Conservation (phyloP, 92 coral and sea anemone species). For the Palythoa caribaeorum region DNA sequence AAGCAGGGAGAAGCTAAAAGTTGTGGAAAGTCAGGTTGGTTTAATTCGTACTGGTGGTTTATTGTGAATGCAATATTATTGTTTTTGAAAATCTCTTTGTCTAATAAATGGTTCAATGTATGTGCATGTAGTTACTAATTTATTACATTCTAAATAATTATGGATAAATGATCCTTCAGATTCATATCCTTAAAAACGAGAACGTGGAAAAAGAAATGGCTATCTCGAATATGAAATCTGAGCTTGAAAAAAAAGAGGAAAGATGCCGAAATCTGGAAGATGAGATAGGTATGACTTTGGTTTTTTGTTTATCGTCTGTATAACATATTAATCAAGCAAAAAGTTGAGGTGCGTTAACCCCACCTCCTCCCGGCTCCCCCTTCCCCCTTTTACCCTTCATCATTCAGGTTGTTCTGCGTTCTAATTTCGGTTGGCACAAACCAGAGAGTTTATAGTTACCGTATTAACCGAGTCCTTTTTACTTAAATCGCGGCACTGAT, state of each 20-base stretch:
- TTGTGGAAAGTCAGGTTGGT: slow-evolving; percentile 77
- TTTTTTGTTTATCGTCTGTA: not conserved
- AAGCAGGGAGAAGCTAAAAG: slow-evolving; percentile 73
- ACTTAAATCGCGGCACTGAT: too few relatives aligned
- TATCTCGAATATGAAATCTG: slow-evolving; percentile 74
- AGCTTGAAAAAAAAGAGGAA: slow-evolving; percentile 72
- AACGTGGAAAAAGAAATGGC: slow-evolving; percentile 71
- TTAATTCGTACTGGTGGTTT: not conserved
- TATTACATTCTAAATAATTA: not conserved
- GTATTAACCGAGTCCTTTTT: too few relatives aligned
- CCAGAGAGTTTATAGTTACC: too few relatives aligned
- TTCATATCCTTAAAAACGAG: slow-evolving; percentile 68
- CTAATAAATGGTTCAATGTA: not conserved
- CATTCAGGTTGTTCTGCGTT: too few relatives aligned
- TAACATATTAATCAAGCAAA: too few relatives aligned
- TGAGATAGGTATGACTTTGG: slow-evolving; percentile 75
- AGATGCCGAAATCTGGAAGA: slow-evolving; percentile 70
- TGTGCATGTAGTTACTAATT: not conserved
- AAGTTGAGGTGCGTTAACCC: too few relatives aligned
- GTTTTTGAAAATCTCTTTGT: not conserved
- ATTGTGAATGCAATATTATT: not conserved
- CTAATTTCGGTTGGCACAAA: too few relatives aligned
- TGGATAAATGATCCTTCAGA: slow-evolving; percentile 52
- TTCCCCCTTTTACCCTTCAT: too few relatives aligned
- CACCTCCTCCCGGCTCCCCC: too few relatives aligned